Conservation (phyloP, 2,797 vertebrate genomes). For the Potorous gilbertii region DNA sequence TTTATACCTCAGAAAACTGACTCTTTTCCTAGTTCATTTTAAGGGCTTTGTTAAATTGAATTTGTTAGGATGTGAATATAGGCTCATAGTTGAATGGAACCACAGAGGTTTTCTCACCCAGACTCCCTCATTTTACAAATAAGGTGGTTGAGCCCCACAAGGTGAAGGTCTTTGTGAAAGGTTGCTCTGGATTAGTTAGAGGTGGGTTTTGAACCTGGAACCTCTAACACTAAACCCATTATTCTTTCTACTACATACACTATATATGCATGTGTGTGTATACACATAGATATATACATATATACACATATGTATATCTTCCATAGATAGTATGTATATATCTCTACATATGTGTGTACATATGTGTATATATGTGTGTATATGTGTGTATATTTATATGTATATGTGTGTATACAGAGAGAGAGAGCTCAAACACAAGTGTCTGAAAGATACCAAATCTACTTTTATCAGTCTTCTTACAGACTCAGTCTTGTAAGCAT, state of each 20-base stretch:
- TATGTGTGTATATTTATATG: no score
- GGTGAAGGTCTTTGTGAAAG: background rate
- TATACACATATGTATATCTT: no score
- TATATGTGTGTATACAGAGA: no score
- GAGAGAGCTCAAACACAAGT: background rate
- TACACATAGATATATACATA: no score
- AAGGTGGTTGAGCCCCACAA: background rate
- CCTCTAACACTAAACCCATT: background rate
- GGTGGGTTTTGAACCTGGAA: background rate
- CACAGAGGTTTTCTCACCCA: background rate
- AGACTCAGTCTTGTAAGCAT: background rate
- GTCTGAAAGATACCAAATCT: conserved; percentile 56
- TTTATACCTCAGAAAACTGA: conserved; percentile 71
- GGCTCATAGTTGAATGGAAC: background rate
- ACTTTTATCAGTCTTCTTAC: conserved; percentile 52
- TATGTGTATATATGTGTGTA: no score
- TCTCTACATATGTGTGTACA: no score
- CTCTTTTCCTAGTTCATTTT: conserved; percentile 46
- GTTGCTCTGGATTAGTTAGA: background rate
- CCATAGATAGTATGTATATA: no score
- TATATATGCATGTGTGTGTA: no score
- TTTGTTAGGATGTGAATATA: conserved; percentile 51
- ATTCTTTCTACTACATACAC: background rate
- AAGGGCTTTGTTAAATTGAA: background rate
- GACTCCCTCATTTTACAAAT: background rate